phyloP scores from a whole-genome alignment of 2,888 invertebrate species.

The Tenthredo distinguenda region DNA sequence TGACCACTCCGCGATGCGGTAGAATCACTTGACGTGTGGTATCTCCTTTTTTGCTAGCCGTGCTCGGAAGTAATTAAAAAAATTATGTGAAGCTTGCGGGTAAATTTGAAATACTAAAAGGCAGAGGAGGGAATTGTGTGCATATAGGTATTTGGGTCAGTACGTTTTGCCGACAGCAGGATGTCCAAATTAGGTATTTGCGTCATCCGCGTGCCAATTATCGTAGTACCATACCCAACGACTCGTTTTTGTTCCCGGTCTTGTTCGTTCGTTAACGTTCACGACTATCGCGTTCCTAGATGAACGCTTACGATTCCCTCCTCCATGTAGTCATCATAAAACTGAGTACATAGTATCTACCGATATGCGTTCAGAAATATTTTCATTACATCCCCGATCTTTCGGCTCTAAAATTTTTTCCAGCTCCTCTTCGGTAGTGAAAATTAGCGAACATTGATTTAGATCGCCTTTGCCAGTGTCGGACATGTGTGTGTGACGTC shows the following conservation, averaged over 20 bases:
- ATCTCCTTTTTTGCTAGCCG: not conserved
- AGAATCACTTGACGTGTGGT: not conserved
- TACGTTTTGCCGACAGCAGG: constrained; percentile 56
- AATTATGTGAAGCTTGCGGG: not conserved
- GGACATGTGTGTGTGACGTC: not conserved
- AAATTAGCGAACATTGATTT: not conserved
- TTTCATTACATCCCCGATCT: no score
- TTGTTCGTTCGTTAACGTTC: constrained; percentile 5
- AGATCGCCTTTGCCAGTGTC: not conserved
- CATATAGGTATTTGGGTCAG: constrained; percentile 47
- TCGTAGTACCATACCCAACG: constrained; percentile 34
- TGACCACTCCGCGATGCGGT: not conserved
- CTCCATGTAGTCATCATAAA: not conserved
- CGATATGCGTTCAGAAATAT: not conserved
- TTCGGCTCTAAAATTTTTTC: no score
- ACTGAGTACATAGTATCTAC: not conserved
- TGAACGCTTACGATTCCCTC: not conserved
- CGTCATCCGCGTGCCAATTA: constrained; percentile 64
- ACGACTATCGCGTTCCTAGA: constrained; percentile 13
- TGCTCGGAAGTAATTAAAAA: not conserved
- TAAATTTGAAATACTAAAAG: constrained; percentile 23
- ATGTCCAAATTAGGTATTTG: constrained; percentile 65
- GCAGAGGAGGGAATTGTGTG: constrained; percentile 24
- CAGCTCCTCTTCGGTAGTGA: not conserved
- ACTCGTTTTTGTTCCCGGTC: constrained; percentile 42